These are phyloP conservation scores for Sternotherus odoratus DNA, from an alignment of 2,797 vertebrate species.

Conservation along the genomic window DNA sequence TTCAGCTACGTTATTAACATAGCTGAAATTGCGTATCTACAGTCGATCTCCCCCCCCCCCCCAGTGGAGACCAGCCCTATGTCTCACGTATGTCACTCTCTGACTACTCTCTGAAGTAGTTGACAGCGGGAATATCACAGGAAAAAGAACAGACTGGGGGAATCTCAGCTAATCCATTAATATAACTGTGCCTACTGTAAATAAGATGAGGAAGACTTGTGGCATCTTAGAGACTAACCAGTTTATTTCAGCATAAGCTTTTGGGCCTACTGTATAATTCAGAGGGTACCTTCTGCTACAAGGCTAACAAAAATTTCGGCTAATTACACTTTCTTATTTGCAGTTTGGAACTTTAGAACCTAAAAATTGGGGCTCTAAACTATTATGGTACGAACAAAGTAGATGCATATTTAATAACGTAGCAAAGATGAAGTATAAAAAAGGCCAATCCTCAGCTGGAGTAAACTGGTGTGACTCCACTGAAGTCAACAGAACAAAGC, in stretches of 20 bases:
- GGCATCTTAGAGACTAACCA: no score
- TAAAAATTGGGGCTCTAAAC: not conserved
- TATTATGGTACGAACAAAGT: not conserved
- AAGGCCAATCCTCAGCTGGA: not conserved
- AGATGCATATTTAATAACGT: not conserved
- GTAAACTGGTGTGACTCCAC: not conserved
- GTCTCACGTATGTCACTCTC: no score
- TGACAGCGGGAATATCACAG: not conserved
- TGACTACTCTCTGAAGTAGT: not conserved
- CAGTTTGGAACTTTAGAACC: not conserved
- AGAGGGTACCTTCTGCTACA: not conserved
- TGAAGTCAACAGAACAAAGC: not conserved
- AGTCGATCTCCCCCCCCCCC: no score
- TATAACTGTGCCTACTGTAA: not conserved
- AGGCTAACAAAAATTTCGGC: not conserved
- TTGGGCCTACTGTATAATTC: not conserved
- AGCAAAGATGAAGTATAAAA: not conserved
- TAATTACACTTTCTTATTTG: not conserved
- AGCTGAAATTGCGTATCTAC: no score
- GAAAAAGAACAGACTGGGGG: not conserved
- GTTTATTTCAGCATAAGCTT: no score
- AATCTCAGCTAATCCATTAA: not conserved
- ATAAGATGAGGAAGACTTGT: no score
- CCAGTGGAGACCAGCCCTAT: no score
- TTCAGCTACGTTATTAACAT: no score